Percentiles rank a stretch among this genome's conserved stretches.
These are phyloP conservation scores for Slavum lentiscoides DNA, from an alignment of 2,888 invertebrate species.

Conservation along the genomic window DNA sequence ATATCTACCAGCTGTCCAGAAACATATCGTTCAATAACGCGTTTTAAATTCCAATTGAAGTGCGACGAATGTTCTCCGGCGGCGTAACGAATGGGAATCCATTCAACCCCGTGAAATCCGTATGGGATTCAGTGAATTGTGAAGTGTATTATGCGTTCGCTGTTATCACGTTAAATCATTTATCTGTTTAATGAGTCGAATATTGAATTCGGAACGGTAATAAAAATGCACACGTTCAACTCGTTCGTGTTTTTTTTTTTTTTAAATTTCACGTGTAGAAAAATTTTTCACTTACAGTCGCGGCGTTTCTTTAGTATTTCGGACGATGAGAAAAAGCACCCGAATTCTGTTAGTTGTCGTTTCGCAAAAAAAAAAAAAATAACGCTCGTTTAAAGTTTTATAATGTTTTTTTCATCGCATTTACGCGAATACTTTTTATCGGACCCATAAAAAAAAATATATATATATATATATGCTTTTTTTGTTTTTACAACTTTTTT, in stretches of 20 bases:
- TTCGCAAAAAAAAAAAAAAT: not conserved
- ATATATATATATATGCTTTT: not conserved
- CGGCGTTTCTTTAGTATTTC: not conserved
- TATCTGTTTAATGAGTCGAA: not conserved
- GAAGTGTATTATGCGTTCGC: not conserved
- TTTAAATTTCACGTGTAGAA: not conserved
- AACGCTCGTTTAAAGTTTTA: conserved; percentile 8
- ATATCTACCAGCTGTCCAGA: too few relatives aligned
- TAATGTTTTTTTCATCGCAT: not conserved
- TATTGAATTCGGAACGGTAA: not conserved
- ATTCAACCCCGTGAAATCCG: not conserved
- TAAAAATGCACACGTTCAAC: too few relatives aligned
- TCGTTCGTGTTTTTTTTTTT: not conserved
- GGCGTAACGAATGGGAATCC: not conserved
- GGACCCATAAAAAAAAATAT: not conserved
- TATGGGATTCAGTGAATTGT: conserved; percentile 8
- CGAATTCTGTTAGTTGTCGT: not conserved
- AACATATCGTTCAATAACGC: not conserved
- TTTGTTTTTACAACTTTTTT: not conserved
- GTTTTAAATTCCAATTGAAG: not conserved
- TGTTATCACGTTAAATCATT: not conserved
- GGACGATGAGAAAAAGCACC: not conserved
- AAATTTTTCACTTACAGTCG: not conserved
- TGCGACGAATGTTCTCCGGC: not conserved
- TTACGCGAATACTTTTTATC: conserved; percentile 17